A percentile compares a stretch with the other conserved stretches of the same genome.
Evolutionary conservation across 1,140 invertebrate species (phyloP).

Genomic region (Dolichoris vasculosae): DNA sequence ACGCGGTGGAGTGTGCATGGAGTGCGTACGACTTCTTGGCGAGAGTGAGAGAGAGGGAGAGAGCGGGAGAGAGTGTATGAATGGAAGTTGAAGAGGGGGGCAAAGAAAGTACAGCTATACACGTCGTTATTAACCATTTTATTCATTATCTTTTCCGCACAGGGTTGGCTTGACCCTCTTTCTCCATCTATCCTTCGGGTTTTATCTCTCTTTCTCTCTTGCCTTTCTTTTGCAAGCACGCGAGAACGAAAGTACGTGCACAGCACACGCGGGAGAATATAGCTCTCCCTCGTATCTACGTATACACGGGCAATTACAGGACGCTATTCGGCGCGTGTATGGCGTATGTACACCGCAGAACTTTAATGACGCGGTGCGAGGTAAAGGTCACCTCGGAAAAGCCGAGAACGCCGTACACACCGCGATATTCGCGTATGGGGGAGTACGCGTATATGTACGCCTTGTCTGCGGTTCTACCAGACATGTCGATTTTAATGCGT

Average conservation of each 20-base stretch:
- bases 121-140: conserved; percentile 62
- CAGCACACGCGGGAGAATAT: not conserved
- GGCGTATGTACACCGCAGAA: conserved; percentile 27
- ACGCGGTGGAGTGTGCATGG: conserved; percentile 45
- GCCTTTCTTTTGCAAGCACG: not conserved
- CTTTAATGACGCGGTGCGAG: conserved; percentile 54
- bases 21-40: conserved; percentile 24
- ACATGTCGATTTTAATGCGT: conserved; percentile 10
- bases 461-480: not conserved
- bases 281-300: not conserved
- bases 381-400: conserved; percentile 46
- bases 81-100: not conserved
- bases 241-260: not conserved
- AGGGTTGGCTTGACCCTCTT: conserved; percentile 44
- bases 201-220: not conserved
- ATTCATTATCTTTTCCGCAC: conserved; percentile 58
- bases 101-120: conserved; percentile 17
- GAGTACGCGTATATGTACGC: not conserved
- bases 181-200: not conserved
- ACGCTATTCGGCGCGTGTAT: conserved; percentile 27
- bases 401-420: conserved; percentile 1
- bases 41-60: not conserved
- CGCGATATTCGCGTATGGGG: not conserved
- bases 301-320: conserved; percentile 48
- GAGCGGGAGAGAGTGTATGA: too few species aligned